A percentile compares a stretch with the other conserved stretches of the same genome.
These are phyloP conservation scores for Penaeus vannamei DNA, from an alignment of 1,140 invertebrate genomes.

Conservation along the genomic window DNA sequence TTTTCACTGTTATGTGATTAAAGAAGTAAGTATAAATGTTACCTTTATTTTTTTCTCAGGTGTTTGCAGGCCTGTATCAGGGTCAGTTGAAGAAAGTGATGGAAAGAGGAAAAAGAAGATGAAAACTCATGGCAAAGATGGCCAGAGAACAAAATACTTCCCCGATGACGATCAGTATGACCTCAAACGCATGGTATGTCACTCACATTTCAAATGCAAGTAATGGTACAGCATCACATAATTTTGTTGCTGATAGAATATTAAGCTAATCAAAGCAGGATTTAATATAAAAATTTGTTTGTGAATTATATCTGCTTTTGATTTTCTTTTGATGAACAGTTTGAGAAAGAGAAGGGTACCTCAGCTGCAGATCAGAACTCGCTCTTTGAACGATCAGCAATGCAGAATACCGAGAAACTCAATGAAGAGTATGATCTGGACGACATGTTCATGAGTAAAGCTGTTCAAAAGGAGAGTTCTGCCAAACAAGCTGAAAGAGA, in stretches of 20 bases:
- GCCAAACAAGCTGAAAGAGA: constrained; percentile 79
- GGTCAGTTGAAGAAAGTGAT: constrained; percentile 67
- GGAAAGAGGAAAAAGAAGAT: constrained; percentile 75
- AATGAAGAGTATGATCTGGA: constrained; percentile 84
- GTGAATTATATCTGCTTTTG: neutral
- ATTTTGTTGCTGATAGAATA: neutral
- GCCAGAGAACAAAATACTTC: constrained; percentile 87
- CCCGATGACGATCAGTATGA: constrained; percentile 92
- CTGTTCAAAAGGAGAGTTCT: constrained; percentile 77
- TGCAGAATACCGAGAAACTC: constrained; percentile 77
- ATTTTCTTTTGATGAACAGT: constrained; percentile 70
- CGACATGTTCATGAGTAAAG: constrained; percentile 87
- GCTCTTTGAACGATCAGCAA: constrained; percentile 83
- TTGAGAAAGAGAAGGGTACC: constrained; percentile 89
- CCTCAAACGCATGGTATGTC: constrained; percentile 82
- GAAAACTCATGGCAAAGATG: constrained; percentile 80
- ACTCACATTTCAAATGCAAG: neutral
- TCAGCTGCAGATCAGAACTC: constrained; percentile 86
- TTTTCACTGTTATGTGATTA: neutral
- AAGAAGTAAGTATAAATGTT: neutral
- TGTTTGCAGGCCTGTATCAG: constrained; percentile 32
- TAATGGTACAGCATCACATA: neutral
- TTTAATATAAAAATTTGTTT: neutral
- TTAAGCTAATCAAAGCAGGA: neutral
- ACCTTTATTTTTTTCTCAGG: constrained; percentile 15